These are phyloP conservation scores for Steinernema carpocapsae DNA, from an alignment of 2,888 invertebrate species.

Conservation along the genomic window DNA sequence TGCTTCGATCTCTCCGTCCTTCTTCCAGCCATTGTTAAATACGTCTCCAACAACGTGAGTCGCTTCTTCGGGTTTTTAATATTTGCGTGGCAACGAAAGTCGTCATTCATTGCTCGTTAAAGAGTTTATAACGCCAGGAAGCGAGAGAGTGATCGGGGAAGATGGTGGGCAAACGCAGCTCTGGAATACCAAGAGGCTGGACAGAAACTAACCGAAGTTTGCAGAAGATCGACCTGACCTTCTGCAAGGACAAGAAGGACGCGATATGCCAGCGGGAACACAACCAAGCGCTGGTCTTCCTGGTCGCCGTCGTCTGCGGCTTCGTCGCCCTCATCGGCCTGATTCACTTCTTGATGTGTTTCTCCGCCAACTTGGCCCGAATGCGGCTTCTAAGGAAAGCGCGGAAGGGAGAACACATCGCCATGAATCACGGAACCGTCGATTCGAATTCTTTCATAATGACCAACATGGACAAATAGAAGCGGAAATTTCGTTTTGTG, in stretches of 20 bases:
- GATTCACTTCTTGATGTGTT: conserved; percentile 32
- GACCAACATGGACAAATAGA: conserved; percentile 36
- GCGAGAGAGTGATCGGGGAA: too few relatives aligned
- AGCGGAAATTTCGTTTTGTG: neutral
- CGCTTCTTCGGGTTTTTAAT: neutral
- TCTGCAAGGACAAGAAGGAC: conserved; percentile 36
- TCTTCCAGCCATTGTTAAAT: conserved; percentile 35
- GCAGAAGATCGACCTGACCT: conserved; percentile 33
- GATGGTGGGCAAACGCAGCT: too few relatives aligned
- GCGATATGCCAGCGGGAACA: conserved; percentile 10
- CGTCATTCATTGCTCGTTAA: neutral
- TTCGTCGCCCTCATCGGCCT: conserved; percentile 28
- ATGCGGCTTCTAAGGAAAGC: conserved; percentile 7
- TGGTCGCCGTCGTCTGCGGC: conserved; percentile 13
- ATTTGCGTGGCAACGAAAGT: neutral
- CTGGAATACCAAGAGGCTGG: too few relatives aligned
- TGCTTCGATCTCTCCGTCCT: conserved; percentile 39
- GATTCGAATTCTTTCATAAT: conserved; percentile 38
- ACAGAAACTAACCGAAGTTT: neutral
- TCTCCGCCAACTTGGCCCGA: conserved; percentile 20
- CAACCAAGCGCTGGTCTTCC: conserved; percentile 12
- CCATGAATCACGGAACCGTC: conserved; percentile 37
- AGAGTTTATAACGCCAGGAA: too few relatives aligned
- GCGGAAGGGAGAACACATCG: conserved; percentile 37
- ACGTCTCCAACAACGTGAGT: conserved; percentile 34